Evolutionary conservation across 2,888 invertebrate species (phyloP).

Genomic region (Clostera curtula): DNA sequence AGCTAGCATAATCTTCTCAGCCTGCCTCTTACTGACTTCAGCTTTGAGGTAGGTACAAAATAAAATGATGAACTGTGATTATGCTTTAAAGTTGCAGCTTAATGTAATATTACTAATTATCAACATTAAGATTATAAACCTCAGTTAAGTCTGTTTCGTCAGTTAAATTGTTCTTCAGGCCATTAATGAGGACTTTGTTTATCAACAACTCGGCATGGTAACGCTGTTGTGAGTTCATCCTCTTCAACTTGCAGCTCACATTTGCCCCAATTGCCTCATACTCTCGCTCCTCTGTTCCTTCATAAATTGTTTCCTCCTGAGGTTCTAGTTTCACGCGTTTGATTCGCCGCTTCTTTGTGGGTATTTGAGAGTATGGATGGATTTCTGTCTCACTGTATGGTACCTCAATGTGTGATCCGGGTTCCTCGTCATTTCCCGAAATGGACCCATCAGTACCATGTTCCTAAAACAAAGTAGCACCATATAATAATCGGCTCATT

Average conservation of each 20-base stretch:
- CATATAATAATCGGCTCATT: too few species aligned
- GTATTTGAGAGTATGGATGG: too few species aligned
- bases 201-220: constrained; percentile 32
- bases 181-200: constrained; percentile 34
- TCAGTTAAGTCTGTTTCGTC: constrained; percentile 31
- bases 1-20: too few species aligned
- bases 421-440: constrained; percentile 6
- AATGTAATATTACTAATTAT: too few species aligned
- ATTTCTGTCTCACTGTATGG: too few species aligned
- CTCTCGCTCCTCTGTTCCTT: constrained; percentile 21
- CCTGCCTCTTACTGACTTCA: too few species aligned
- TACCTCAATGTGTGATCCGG: background rate
- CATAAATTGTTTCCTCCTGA: constrained; percentile 7
- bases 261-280: constrained; percentile 32
- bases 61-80: background rate
- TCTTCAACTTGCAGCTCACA: constrained; percentile 31
- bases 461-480: constrained; percentile 14
- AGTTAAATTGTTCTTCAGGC: constrained; percentile 26
- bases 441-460: constrained; percentile 4
- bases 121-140: constrained; percentile 10
- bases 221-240: constrained; percentile 31
- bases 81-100: background rate
- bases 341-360: constrained; percentile 1
- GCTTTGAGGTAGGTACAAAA: too few species aligned
- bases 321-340: constrained; percentile 8